Conservation (phyloP, 30 jellyfish, hydroid and myxozoan species). For the Cassiopea andromeda region DNA sequence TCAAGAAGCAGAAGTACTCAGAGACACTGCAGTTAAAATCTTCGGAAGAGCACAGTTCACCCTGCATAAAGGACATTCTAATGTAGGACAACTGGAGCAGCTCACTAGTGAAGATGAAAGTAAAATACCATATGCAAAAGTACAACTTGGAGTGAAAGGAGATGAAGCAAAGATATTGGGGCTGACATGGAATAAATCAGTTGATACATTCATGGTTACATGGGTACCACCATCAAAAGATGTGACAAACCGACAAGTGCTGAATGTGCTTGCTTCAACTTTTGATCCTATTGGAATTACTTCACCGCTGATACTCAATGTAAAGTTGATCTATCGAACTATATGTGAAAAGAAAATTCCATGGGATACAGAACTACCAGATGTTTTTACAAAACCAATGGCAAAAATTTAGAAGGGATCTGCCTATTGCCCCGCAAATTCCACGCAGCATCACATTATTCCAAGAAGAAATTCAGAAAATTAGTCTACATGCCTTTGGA, state of each 20-base stretch:
- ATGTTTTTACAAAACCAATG: not conserved
- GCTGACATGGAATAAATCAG: not conserved
- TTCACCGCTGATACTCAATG: not conserved
- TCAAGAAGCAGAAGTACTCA: slow-evolving; percentile 14
- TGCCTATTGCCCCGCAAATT: not conserved
- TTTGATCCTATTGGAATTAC: not conserved
- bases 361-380: not conserved
- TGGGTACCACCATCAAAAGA: not conserved
- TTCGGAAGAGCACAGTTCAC: slow-evolving; percentile 14
- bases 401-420: not conserved
- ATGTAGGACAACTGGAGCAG: slow-evolving; percentile 50
- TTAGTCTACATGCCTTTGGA: not conserved
- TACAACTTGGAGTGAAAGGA: not conserved
- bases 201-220: not conserved
- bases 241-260: not conserved
- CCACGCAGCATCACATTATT: not conserved
- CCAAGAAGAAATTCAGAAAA: not conserved
- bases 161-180: not conserved
- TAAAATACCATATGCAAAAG: not conserved
- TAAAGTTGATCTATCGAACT: not conserved
- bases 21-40: slow-evolving; percentile 22
- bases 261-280: not conserved
- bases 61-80: slow-evolving; percentile 80
- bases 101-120: not conserved
- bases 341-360: not conserved